phyloP scores from a whole-genome alignment of 2,888 invertebrate genomes.

The Syritta pipiens region DNA sequence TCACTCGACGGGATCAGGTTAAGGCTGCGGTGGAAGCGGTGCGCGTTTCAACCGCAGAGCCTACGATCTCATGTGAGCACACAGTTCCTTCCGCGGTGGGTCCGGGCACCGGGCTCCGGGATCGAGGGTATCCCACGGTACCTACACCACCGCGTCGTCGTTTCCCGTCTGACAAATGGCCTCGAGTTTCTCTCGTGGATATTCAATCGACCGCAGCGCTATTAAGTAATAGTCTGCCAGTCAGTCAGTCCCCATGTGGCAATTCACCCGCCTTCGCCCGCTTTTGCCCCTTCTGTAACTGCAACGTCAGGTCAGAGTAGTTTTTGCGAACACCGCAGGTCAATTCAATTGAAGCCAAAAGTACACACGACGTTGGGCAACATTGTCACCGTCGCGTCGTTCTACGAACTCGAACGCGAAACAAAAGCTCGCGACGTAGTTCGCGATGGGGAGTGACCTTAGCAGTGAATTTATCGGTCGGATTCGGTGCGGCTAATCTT shows the following conservation, averaged over 20 bases:
- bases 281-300: too few relatives aligned
- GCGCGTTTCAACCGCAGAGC: conserved; percentile 44
- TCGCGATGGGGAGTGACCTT: conserved; percentile 45
- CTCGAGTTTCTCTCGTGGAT: conserved; percentile 37
- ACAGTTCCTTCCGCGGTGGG: conserved; percentile 56
- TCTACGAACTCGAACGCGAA: too few relatives aligned
- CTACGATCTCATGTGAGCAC: conserved; percentile 19
- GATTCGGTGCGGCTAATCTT: conserved; percentile 39
- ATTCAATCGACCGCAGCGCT: conserved; percentile 63
- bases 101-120: conserved; percentile 14
- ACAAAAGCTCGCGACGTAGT: conserved; percentile 7
- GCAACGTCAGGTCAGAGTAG: conserved; percentile 37
- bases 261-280: conserved; percentile 21
- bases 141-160: conserved; percentile 2
- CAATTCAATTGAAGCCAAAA: conserved; percentile 63
- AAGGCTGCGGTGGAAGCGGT: conserved; percentile 26
- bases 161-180: conserved; percentile 62
- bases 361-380: conserved; percentile 22
- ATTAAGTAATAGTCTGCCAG: conserved; percentile 62
- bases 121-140: conserved; percentile 57
- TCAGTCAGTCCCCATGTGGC: conserved; percentile 30
- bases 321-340: conserved; percentile 40
- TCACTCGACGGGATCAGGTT: conserved; percentile 57
- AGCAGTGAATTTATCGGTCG: conserved; percentile 59
- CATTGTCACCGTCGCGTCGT: too few relatives aligned